Percentiles rank a stretch among this genome's conserved stretches.
Conservation (phyloP, 1,140 invertebrate species). For the Wasmannia auropunctata region DNA sequence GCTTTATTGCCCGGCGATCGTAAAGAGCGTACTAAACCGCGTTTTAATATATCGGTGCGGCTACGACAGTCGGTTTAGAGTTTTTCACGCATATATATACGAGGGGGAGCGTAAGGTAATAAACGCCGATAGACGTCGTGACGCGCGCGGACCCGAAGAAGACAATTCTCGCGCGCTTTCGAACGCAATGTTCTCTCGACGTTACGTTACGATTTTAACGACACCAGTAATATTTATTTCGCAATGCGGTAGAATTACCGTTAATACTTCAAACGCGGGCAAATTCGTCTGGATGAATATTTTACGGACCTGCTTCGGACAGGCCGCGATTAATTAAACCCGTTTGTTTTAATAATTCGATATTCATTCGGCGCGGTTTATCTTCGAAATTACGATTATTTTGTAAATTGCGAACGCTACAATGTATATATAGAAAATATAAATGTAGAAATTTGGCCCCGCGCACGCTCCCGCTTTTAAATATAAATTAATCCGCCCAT, state of each 20-base stretch:
- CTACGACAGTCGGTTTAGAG: slow-evolving; percentile 40
- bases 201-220: slow-evolving; percentile 16
- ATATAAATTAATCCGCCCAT: slow-evolving; percentile 56
- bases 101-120: neutral
- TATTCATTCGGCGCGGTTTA: slow-evolving; percentile 57
- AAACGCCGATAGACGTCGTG: slow-evolving; percentile 9
- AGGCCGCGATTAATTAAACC: slow-evolving; percentile 57
- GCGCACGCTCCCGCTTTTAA: slow-evolving; percentile 41
- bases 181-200: slow-evolving; percentile 5
- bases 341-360: slow-evolving; percentile 61
- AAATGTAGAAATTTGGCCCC: slow-evolving; percentile 42
- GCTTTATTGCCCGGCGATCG: slow-evolving; percentile 72
- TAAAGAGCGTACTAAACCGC: slow-evolving; percentile 66
- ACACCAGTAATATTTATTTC: slow-evolving; percentile 44
- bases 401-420: slow-evolving; percentile 53
- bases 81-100: slow-evolving; percentile 23
- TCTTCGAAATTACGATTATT: slow-evolving; percentile 62
- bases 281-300: slow-evolving; percentile 55
- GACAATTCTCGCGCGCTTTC: slow-evolving; percentile 10
- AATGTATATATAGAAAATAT: slow-evolving; percentile 40
- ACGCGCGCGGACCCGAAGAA: slow-evolving; percentile 24
- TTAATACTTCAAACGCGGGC: slow-evolving; percentile 55
- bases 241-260: slow-evolving; percentile 38
- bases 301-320: slow-evolving; percentile 48
- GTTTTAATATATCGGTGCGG: slow-evolving; percentile 68